phyloP scores from a whole-genome alignment of 2,888 invertebrate species.

The Nomada ferruginata region DNA sequence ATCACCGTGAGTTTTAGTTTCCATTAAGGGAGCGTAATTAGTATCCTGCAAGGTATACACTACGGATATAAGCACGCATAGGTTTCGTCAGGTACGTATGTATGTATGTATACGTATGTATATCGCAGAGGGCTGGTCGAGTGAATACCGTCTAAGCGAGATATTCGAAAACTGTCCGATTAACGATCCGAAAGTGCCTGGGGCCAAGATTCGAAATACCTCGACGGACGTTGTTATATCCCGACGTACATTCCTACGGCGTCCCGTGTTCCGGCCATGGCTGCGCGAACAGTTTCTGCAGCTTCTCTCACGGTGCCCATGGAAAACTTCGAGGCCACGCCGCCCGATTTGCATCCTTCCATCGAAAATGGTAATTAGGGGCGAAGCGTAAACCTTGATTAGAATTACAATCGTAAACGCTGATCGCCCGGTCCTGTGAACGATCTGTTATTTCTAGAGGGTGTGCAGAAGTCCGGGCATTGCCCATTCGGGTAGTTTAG shows the following conservation, averaged over 20 bases:
- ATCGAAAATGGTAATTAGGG: slow-evolving; percentile 63
- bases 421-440: slow-evolving; percentile 16
- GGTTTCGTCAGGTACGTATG: neutral
- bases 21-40: slow-evolving; percentile 34
- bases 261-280: slow-evolving; percentile 42
- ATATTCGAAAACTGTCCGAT: slow-evolving; percentile 73
- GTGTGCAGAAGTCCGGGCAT: neutral
- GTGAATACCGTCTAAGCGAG: slow-evolving; percentile 56
- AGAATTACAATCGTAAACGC: slow-evolving; percentile 62
- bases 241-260: slow-evolving; percentile 58
- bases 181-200: slow-evolving; percentile 68
- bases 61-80: too few relatives aligned
- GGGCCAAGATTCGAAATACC: slow-evolving; percentile 71
- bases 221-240: slow-evolving; percentile 63
- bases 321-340: slow-evolving; percentile 59
- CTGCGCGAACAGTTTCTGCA: slow-evolving; percentile 29
- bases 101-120: neutral
- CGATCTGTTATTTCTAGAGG: slow-evolving; percentile 7
- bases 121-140: slow-evolving; percentile 21
- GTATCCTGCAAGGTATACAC: neutral
- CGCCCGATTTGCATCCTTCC: slow-evolving; percentile 58
- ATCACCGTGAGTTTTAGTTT: neutral
- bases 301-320: slow-evolving; percentile 56
- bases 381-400: slow-evolving; percentile 65
- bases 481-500: neutral